Percentiles rank a stretch among this genome's conserved stretches.
phyloP scores from a whole-genome alignment of 2,797 vertebrate genomes.

The Hirundo rustica region DNA sequence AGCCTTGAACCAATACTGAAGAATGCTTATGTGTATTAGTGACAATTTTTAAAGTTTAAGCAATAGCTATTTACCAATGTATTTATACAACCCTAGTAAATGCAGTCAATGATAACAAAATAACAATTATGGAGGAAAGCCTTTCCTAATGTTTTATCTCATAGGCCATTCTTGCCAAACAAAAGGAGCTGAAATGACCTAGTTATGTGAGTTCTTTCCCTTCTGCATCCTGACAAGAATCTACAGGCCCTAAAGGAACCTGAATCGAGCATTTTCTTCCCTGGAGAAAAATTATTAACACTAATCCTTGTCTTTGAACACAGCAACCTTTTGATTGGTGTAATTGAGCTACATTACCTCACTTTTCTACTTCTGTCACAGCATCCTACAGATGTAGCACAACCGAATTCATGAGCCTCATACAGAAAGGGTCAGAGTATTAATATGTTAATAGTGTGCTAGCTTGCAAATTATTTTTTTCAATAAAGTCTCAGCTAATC shows the following conservation, averaged over 20 bases:
- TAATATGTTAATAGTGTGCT: conserved; percentile 66
- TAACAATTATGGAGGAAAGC: neutral
- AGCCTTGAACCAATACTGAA: neutral
- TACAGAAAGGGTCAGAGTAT: conserved; percentile 64
- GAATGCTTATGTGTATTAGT: neutral
- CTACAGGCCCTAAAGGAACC: conserved; percentile 65
- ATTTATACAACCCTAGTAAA: neutral
- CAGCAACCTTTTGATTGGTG: conserved; percentile 54
- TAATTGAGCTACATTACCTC: conserved; percentile 62
- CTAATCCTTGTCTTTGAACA: conserved; percentile 75
- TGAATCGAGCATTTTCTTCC: conserved; percentile 64
- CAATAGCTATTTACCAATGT: neutral
- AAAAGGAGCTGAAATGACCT: conserved; percentile 71
- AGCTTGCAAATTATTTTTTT: conserved; percentile 62
- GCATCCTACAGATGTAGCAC: conserved; percentile 26
- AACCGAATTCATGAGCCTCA: conserved; percentile 49
- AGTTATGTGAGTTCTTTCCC: conserved; percentile 46
- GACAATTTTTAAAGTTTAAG: neutral
- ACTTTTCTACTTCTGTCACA: conserved; percentile 44
- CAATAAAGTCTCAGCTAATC: conserved; percentile 65
- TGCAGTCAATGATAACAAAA: neutral
- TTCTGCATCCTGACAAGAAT: conserved; percentile 54
- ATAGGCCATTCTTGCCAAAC: conserved; percentile 36
- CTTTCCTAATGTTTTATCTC: conserved; percentile 17
- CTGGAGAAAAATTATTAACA: conserved; percentile 74